Evolutionary conservation across 1,140 invertebrate genomes (phyloP).

Genomic region (Drosophila arawakana): DNA sequence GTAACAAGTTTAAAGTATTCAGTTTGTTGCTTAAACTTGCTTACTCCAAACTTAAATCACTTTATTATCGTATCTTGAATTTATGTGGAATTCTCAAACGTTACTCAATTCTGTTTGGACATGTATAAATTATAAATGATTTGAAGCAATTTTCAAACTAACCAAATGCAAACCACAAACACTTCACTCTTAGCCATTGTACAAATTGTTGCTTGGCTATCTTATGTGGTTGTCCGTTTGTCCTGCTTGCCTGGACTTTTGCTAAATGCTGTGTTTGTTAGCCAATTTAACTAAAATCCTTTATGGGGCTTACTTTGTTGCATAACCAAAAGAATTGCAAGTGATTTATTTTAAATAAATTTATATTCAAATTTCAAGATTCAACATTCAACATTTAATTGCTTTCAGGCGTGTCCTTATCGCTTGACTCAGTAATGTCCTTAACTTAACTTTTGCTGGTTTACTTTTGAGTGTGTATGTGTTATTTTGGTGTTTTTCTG

Average conservation of each 20-base stretch:
- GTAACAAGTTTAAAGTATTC: no score
- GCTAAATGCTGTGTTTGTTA: constrained; percentile 67
- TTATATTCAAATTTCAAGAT: constrained; percentile 38
- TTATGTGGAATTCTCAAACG: not conserved
- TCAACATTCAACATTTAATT: constrained; percentile 61
- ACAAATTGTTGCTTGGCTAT: constrained; percentile 4
- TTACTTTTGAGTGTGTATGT: constrained; percentile 20
- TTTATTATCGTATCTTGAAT: no score
- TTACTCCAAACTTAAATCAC: no score
- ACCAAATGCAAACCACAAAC: constrained; percentile 15
- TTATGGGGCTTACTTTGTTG: constrained; percentile 25
- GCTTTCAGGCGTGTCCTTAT: constrained; percentile 33
- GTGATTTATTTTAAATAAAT: constrained; percentile 68
- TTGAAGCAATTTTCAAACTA: not conserved
- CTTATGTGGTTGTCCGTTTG: not conserved
- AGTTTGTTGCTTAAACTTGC: no score
- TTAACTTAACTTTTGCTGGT: constrained; percentile 36
- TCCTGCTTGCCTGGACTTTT: constrained; percentile 19
- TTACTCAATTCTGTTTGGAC: not conserved
- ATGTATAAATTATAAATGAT: not conserved
- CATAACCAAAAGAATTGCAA: constrained; percentile 45
- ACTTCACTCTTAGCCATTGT: constrained; percentile 51
- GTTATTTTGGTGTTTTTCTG: not conserved
- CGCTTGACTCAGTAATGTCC: not conserved
- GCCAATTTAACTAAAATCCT: constrained; percentile 59